Evolutionary conservation across 2,113 vertebrate species (phyloP).

Genomic region (Semicossyphus pulcher): DNA sequence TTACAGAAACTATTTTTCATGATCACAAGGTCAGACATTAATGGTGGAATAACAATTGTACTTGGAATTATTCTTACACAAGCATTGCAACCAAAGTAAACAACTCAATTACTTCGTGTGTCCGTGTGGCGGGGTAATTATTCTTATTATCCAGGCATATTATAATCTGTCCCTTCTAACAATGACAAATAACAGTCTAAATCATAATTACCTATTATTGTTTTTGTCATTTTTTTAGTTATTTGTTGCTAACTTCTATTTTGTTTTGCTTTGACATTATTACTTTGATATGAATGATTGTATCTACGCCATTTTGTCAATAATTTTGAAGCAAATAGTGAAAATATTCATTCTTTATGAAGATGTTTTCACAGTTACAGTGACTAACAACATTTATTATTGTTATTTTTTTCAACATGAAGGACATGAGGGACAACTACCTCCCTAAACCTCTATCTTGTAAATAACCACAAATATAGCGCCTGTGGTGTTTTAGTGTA

Average conservation of each 20-base stretch:
- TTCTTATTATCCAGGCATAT: constrained; percentile 21
- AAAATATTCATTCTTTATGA: not conserved
- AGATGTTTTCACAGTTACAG: constrained; percentile 8
- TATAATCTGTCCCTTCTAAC: constrained; percentile 44
- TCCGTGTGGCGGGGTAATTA: constrained; percentile 54
- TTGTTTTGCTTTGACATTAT: not conserved
- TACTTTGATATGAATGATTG: not conserved
- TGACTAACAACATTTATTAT: not conserved
- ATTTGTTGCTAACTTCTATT: constrained; percentile 18
- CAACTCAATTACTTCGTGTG: constrained; percentile 31
- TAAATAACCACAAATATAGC: constrained; percentile 52
- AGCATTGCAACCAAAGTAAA: constrained; percentile 51
- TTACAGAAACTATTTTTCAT: constrained; percentile 14
- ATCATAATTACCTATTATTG: not conserved
- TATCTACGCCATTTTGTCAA: not conserved
- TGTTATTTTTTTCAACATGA: constrained; percentile 25
- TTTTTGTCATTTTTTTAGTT: constrained; percentile 1
- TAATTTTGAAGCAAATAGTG: constrained; percentile 4
- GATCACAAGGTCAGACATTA: constrained; percentile 27
- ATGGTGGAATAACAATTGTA: constrained; percentile 37
- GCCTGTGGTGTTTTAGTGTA: constrained; percentile 58
- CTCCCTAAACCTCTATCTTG: constrained; percentile 33
- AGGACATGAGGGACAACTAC: constrained; percentile 44
- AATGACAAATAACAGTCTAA: constrained; percentile 13
- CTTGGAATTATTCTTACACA: constrained; percentile 37